Evolutionary conservation across 2,888 invertebrate genomes (phyloP).

Genomic region (Kryphioiulus occultus): DNA sequence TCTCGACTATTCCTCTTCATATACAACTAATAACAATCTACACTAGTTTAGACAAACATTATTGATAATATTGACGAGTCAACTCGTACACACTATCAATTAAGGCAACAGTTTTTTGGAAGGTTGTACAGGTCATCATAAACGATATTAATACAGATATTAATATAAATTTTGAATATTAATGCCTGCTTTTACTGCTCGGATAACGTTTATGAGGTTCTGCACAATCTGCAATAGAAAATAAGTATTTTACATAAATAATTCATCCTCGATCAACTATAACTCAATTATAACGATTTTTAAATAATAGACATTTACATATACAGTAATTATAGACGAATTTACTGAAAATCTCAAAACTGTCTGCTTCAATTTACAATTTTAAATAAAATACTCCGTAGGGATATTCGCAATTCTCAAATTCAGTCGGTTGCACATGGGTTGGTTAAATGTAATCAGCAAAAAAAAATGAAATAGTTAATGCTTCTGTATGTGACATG

Average conservation of each 20-base stretch:
- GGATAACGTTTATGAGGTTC: background rate
- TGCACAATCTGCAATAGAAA: background rate
- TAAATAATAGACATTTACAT: background rate
- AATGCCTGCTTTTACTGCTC: background rate
- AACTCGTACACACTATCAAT: background rate
- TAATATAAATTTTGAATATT: background rate
- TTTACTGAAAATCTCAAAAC: background rate
- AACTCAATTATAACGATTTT: background rate
- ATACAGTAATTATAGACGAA: background rate
- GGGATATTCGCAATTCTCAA: background rate
- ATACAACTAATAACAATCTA: background rate
- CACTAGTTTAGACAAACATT: background rate
- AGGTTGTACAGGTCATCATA: background rate
- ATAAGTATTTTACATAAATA: background rate
- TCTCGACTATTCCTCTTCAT: background rate
- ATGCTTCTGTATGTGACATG: no score
- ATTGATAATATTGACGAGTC: background rate
- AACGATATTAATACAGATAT: background rate
- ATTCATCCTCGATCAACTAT: background rate
- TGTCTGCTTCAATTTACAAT: slow-evolving; percentile 8
- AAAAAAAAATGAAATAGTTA: no score
- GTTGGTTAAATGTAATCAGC: background rate
- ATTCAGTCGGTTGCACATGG: background rate
- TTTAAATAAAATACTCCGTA: background rate
- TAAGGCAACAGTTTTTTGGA: background rate